Conservation (phyloP, 2,888 invertebrate species). For the Pristionchus fissidentatus region DNA sequence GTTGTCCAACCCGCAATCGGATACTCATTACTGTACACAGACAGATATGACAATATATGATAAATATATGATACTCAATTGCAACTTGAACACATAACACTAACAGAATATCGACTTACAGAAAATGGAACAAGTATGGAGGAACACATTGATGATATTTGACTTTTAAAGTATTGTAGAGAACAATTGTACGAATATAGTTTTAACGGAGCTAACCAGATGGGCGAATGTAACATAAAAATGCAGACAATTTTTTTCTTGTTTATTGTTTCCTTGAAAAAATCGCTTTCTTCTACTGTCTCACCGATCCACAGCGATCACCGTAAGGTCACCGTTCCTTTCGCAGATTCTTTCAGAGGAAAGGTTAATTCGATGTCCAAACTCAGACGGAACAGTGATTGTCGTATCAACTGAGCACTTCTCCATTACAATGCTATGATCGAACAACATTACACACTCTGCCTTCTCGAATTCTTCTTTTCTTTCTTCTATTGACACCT, state of each 20-base stretch:
- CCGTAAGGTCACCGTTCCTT: neutral
- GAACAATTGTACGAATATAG: neutral
- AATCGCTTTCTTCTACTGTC: neutral
- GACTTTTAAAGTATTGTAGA: too few species aligned
- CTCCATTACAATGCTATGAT: too few species aligned
- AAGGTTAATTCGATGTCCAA: conserved; percentile 31
- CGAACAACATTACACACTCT: too few species aligned
- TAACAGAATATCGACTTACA: neutral
- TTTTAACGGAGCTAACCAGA: neutral
- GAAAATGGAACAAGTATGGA: neutral
- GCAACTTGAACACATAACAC: neutral
- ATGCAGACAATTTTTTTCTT: neutral
- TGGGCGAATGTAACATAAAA: neutral
- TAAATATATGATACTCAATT: conserved; percentile 30
- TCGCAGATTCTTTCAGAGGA: too few species aligned
- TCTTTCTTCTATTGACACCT: too few species aligned
- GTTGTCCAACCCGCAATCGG: neutral
- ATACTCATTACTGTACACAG: neutral
- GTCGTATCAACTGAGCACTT: too few species aligned
- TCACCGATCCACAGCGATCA: neutral
- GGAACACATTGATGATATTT: neutral
- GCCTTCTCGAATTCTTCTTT: too few species aligned
- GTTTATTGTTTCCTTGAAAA: neutral
- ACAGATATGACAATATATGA: conserved; percentile 42
- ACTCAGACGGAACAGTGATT: neutral